Evolutionary conservation across 2,113 vertebrate genomes (phyloP), one percentile per base, ranked within the genome.

Genomic region (Gallinago media): DNA sequence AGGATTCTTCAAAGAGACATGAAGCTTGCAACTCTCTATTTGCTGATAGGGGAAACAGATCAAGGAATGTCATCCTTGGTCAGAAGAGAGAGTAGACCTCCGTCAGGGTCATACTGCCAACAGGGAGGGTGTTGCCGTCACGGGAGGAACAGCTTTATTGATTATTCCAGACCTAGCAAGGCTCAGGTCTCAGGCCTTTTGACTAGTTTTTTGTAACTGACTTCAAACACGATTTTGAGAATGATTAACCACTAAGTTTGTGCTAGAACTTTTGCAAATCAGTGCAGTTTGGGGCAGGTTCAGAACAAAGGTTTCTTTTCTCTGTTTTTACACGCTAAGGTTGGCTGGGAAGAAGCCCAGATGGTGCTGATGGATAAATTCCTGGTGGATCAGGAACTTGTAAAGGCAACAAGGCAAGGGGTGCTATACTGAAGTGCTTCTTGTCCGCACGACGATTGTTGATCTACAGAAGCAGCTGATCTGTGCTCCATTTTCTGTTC

Each of bases 101-200:
- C 32, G 27, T 29, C 44, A 72, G 11, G 6, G 6, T 22, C 27
- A 56, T 10, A 20, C 5, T 36, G 11, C 2, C 32, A 71, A 58
- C 4, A 81, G 8, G 6, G 5, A n/a, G 2, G 7, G 31, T 29
- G 8, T 11, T 83, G 12, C 12, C 6, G 19, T 17, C 29, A 49
- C 2, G 3, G 6, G 4, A 63, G 5, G 29, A 68, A 62, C 0
- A 2, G n/a, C 26, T 74, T 71, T 31, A 47, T 25, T 15, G 36
- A 77, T 81, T 65, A 65, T 15, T 36, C 15, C 52, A 89, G 42
- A 77, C 2, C 11, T 8, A 54, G 26, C 17, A 62, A 54, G 32
- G 20, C 16, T 46, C 27, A 70, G 9, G 29, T 26, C 59, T 91
- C 12, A 71, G 11, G 11, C 7, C 27, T 80, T 89, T 74, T 54